A percentile compares a stretch with the other conserved stretches of the same genome.
These are phyloP conservation scores for Paraescarpia echinospica DNA, from an alignment of 1,140 invertebrate genomes.

Conservation along the genomic window DNA sequence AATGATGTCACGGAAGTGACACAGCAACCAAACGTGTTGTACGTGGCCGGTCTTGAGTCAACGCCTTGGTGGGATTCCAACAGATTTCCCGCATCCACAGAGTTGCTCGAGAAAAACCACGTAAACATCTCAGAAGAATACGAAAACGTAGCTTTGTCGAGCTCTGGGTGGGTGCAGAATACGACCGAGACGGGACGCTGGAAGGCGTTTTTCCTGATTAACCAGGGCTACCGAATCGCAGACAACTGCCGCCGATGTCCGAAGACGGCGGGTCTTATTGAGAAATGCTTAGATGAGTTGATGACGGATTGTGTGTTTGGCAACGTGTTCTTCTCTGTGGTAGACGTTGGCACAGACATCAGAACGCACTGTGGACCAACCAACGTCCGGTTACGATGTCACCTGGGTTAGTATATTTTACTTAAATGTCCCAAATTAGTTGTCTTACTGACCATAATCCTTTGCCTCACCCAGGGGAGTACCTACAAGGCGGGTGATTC, in stretches of 20 bases:
- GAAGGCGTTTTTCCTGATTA: constrained; percentile 12
- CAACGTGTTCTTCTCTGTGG: constrained; percentile 20
- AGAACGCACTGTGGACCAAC: constrained; percentile 13
- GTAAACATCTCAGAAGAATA: background rate
- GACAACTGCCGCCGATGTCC: constrained; percentile 16
- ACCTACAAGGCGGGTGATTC: too few relatives aligned
- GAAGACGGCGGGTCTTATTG: constrained; percentile 6
- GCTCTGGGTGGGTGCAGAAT: constrained; percentile 13
- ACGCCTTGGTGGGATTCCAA: background rate
- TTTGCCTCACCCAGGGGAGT: too few relatives aligned
- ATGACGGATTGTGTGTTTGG: constrained; percentile 16
- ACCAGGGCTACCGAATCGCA: constrained; percentile 12
- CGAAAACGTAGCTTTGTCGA: background rate
- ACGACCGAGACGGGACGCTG: background rate
- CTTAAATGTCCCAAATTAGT: too few relatives aligned
- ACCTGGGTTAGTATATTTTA: constrained; percentile 10
- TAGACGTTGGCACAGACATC: background rate
- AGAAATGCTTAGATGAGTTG: background rate
- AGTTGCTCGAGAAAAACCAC: constrained; percentile 15
- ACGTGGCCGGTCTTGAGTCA: background rate
- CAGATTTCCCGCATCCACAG: constrained; percentile 1
- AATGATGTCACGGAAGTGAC: background rate
- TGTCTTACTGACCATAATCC: background rate
- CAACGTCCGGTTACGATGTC: constrained; percentile 18
- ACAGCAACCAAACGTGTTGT: constrained; percentile 18